These are phyloP conservation scores for Ceryle rudis DNA, from an alignment of 2,797 vertebrate genomes.

Conservation along the genomic window DNA sequence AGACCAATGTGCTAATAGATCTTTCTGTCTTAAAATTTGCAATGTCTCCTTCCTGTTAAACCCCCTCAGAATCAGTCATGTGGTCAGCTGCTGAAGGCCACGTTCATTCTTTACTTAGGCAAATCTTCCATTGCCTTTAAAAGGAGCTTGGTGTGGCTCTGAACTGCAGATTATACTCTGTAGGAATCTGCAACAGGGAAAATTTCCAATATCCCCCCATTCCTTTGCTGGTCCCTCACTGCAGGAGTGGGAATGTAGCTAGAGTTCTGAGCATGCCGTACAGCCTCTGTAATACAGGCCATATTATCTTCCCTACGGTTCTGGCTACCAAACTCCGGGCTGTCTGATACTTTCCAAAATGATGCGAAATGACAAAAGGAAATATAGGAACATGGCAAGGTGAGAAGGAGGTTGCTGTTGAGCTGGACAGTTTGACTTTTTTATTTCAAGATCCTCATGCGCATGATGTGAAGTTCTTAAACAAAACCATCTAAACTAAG, in stretches of 20 bases:
- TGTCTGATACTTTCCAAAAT: neutral
- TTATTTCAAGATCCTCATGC: neutral
- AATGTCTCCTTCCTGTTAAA: neutral
- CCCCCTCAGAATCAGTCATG: neutral
- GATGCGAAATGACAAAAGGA: neutral
- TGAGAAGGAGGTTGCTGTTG: neutral
- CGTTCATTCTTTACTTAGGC: neutral
- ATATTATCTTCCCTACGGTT: neutral
- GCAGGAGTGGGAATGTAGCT: neutral
- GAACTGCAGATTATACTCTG: neutral
- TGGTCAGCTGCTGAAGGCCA: neutral
- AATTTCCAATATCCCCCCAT: neutral
- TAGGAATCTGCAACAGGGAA: neutral
- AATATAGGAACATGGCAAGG: neutral
- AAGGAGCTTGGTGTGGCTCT: neutral
- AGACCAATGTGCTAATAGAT: neutral
- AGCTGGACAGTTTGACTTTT: neutral
- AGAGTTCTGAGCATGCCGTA: neutral
- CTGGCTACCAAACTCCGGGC: neutral
- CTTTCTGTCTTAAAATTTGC: neutral
- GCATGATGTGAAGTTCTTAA: neutral
- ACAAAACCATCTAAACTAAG: neutral
- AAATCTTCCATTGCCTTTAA: neutral
- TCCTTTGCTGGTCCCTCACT: neutral
- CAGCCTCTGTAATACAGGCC: neutral